These are phyloP conservation scores for Aphelenchoides fujianensis DNA, from an alignment of 1,140 invertebrate genomes.

Conservation along the genomic window DNA sequence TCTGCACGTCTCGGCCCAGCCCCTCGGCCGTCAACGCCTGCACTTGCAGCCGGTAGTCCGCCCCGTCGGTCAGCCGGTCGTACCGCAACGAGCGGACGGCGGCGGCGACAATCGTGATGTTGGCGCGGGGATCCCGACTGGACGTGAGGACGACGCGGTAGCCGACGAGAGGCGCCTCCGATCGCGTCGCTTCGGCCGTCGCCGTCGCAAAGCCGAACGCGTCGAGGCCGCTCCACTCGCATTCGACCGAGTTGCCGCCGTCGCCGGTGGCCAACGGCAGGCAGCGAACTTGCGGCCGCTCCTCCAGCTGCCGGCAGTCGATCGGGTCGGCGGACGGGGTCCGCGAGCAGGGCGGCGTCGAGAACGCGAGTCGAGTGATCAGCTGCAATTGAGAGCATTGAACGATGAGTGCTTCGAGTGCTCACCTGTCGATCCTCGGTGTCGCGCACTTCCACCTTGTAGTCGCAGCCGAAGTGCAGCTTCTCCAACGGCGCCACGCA, in stretches of 20 bases:
- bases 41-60: constrained; percentile 15
- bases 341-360: constrained; percentile 25
- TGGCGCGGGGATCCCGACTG: background rate
- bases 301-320: constrained; percentile 1
- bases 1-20: constrained; percentile 16
- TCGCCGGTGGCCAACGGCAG: background rate
- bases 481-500: constrained; percentile 41
- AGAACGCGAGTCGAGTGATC: constrained; percentile 33
- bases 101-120: constrained; percentile 13
- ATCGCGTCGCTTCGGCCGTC: background rate
- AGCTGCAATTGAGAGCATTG: too few relatives aligned
- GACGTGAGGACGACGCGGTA: constrained; percentile 12
- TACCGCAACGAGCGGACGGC: background rate
- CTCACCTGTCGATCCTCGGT: background rate
- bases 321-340: constrained; percentile 26
- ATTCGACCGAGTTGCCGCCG: background rate
- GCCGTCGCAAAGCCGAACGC: background rate
- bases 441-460: constrained; percentile 39
- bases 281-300: constrained; percentile 3
- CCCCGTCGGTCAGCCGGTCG: background rate
- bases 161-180: background rate
- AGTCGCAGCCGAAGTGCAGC: constrained; percentile 42
- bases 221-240: constrained; percentile 7
- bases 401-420: too few relatives aligned
- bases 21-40: constrained; percentile 11